phyloP scores from a whole-genome alignment of 2,113 vertebrate species.

The Physeter macrocephalus region DNA sequence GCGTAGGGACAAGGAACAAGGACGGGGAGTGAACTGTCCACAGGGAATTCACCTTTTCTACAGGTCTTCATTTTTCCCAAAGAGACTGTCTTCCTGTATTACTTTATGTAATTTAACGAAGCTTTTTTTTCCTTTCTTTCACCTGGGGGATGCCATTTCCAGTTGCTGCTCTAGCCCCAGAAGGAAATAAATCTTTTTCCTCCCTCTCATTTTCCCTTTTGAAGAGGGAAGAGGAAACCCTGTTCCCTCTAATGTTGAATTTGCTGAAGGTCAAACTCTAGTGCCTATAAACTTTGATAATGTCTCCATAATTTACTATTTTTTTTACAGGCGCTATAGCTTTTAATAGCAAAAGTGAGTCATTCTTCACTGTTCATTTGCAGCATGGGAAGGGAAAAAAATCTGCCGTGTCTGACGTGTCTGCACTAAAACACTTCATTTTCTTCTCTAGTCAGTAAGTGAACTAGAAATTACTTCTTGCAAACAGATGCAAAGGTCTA shows the following conservation, averaged over 20 bases:
- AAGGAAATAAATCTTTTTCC: constrained; percentile 57
- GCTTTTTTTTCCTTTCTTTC: not conserved
- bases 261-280: constrained; percentile 68
- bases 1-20: fast-evolving
- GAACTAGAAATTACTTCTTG: constrained; percentile 62
- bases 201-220: constrained; percentile 33
- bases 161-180: not conserved
- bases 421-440: constrained; percentile 35
- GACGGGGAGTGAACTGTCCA: not conserved
- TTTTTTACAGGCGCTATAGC: constrained; percentile 53
- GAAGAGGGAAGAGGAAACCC: constrained; percentile 61
- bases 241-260: constrained; percentile 41
- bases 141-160: constrained; percentile 34
- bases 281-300: constrained; percentile 70
- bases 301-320: constrained; percentile 68
- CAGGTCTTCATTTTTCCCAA: not conserved
- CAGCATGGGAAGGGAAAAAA: not conserved
- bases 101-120: not conserved
- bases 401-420: constrained; percentile 33
- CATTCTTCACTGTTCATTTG: constrained; percentile 68
- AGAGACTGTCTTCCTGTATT: not conserved
- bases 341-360: constrained; percentile 60
- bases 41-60: not conserved
- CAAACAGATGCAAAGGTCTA: constrained; percentile 26
- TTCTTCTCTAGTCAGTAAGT: constrained; percentile 50